Base-by-base conservation (phyloP, 2,113 vertebrate genomes). In the Bucco capensis region DNA sequence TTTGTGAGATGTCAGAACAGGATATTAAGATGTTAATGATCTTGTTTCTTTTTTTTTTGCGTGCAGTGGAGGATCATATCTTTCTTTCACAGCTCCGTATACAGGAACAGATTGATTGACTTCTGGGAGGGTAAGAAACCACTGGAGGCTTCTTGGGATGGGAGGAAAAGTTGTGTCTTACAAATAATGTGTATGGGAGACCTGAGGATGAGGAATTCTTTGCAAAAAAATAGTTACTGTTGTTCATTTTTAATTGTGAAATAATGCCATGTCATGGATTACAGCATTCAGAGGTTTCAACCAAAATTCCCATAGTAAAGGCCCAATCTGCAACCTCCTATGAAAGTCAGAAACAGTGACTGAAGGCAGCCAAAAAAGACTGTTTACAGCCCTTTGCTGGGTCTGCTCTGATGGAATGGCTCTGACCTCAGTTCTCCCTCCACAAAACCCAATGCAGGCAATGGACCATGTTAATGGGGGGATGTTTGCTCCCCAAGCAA, bases 1-100 rank as follows among this genome's bases (percentile, higher is more conserved):
- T 97, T 96, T 96, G 95, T 92, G 96, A 95, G 96, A 96, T 91
- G 96, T 97, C 94, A 97, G 91, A 91, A 85, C 76, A 88, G 95
- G 91, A 93, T 96, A 96, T 97, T 95, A 96, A 97, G 94, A 92
- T 91, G 92, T 96, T 97, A 97, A 97, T 96, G 94, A 96, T 96
- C 89, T 64, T 70, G 79, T 90, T 85, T 89, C 93, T 93, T 87
- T 92, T 66, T 86, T 77, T 89, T 67, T 86, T 78, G 60, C 30
- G 35, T 4, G 53, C n/a, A 1, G 53, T 2, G 25, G 37, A 30
- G 35, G 23, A 51, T 38, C 4, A 2, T 80, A 9, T 94, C 91
- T 88, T 91, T 76, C 64, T 33, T 75, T 83, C 5, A 1, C 24
- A 22, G 62, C 64, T 88, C 60, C 30, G 12, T 6, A 7, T 30